Conservation (phyloP, 2,113 vertebrate genomes). For the Verasper variegatus region DNA sequence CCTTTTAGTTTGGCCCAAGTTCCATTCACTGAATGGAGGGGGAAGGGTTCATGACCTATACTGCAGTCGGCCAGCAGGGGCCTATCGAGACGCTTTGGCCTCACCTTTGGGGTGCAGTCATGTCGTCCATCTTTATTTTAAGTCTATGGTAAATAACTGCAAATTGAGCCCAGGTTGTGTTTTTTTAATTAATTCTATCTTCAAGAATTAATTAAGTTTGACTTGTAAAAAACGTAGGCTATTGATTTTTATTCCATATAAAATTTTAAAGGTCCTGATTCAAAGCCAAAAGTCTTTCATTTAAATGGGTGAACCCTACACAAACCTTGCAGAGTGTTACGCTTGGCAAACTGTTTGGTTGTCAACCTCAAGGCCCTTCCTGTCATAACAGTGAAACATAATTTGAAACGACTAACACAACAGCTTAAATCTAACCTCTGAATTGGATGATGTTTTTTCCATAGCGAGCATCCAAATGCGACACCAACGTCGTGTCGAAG, state of each 20-base stretch:
- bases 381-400: neutral
- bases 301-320: neutral
- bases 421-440: neutral
- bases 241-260: neutral
- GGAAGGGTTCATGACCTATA: too few species aligned
- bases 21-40: too few species aligned
- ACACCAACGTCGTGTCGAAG: too few species aligned
- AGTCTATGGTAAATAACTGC: neutral
- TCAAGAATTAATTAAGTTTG: too few species aligned
- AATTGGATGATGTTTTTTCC: neutral
- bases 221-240: neutral
- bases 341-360: too few species aligned
- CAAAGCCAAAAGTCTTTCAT: neutral
- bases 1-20: too few species aligned
- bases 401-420: neutral
- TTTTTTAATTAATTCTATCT: neutral
- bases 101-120: too few species aligned
- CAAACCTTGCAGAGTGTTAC: neutral
- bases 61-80: neutral
- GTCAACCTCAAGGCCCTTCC: neutral
- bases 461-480: neutral
- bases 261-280: too few species aligned
- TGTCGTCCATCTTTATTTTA: neutral
- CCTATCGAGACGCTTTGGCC: neutral
- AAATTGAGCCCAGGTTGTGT: neutral